Conservation (phyloP, 2,113 vertebrate species). For the Taurulus bubalis region DNA sequence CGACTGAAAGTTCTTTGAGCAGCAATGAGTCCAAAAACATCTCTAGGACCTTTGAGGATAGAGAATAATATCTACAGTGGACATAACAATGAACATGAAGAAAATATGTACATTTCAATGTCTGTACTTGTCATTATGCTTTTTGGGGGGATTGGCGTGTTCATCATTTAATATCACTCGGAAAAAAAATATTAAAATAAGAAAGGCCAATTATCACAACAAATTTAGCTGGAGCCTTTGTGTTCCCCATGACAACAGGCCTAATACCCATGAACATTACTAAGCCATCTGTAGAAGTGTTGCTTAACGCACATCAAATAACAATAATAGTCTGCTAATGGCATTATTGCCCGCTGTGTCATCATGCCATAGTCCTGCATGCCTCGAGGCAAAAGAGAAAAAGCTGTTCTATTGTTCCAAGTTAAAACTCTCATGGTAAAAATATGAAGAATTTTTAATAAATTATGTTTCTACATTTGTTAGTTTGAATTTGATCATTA, state of each 20-base stretch:
- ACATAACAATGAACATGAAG: neutral
- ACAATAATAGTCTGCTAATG: slow-evolving; percentile 73
- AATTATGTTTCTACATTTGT: slow-evolving; percentile 26
- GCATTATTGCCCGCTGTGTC: slow-evolving; percentile 74
- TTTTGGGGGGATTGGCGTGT: neutral
- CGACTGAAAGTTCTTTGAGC: neutral
- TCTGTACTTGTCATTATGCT: slow-evolving; percentile 4
- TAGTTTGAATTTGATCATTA: slow-evolving; percentile 49
- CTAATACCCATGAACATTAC: slow-evolving; percentile 73
- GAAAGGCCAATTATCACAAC: slow-evolving; percentile 67
- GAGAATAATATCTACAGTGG: neutral
- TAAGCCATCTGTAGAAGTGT: slow-evolving; percentile 72
- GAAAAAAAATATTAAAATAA: slow-evolving; percentile 63
- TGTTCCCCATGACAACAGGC: slow-evolving; percentile 74
- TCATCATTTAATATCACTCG: slow-evolving; percentile 51
- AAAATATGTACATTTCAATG: neutral
- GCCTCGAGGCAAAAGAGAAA: slow-evolving; percentile 57
- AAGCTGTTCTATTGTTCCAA: slow-evolving; percentile 54
- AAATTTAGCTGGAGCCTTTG: slow-evolving; percentile 57
- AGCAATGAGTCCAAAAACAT: neutral
- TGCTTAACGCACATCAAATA: slow-evolving; percentile 76
- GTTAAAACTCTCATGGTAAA: slow-evolving; percentile 35
- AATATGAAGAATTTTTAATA: slow-evolving; percentile 35
- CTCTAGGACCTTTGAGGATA: neutral
- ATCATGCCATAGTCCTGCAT: slow-evolving; percentile 63